Base-by-base conservation (phyloP, 2,797 vertebrate genomes). In the Botia almorhae region DNA sequence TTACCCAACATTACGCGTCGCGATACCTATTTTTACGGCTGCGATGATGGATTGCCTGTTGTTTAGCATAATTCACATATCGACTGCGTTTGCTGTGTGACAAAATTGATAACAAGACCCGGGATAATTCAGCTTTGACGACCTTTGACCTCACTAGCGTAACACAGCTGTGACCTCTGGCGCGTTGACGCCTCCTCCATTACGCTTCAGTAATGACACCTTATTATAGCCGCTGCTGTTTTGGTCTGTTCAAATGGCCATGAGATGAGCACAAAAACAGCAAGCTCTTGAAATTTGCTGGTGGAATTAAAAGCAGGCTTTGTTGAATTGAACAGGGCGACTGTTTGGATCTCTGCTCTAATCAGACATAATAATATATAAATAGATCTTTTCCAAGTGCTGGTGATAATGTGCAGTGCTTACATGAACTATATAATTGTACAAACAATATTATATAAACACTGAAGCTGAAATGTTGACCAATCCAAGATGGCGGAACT, bases 81-180 rank as follows among this genome's bases (percentile, higher is more conserved):
- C 3, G 68, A 85, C 60, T 72, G 60, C 21, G 33, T 69, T 19
- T 78, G 36, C 33, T 12, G 51, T 1, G 61, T 60, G 63, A 82
- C 68, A 43, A 81, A 80, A 90, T 85, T 86, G 88, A 88, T 89
- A 88, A 90, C 85, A 77, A 83, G 74, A 81, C 71, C 21, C 6
- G 48, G 81, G 85, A 86, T 84, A 87, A 88, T 80, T 50, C 23
- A 71, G 55, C 26, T 74, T 53, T 72, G 46, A 56, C 82, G 84
- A 88, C 89, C 86, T 78, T 74, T 89, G 83, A 87, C 87, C 78
- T 26, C 63, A 19, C 74, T 19, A 19, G 19, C 78, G 56, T 48
- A 74, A 67, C 75, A 81, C 69, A 84, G 70, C 76, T 76, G 67
- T 85, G 74, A 88, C 69, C 88, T 87, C 5, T 88, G 82, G 90